Evolutionary conservation across 2,113 vertebrate genomes (phyloP).

Genomic region (Dasyornis broadbenti): DNA sequence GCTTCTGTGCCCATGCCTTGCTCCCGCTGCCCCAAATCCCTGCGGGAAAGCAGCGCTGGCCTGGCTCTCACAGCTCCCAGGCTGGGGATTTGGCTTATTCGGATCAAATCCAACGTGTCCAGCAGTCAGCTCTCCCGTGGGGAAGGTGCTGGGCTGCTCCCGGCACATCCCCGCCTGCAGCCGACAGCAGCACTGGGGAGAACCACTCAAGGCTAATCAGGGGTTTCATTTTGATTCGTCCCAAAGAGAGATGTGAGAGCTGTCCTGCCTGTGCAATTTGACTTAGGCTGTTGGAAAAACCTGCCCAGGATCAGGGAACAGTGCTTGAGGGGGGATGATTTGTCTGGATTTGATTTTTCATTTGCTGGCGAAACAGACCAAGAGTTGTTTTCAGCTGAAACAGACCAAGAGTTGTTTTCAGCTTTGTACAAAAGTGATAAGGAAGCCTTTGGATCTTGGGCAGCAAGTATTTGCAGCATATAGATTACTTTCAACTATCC

Average conservation of each 20-base stretch:
- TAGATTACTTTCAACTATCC: background rate
- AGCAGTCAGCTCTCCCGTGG: background rate
- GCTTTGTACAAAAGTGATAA: background rate
- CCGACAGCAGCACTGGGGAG: rapidly evolving
- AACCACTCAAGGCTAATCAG: rapidly evolving
- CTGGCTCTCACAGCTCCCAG: background rate
- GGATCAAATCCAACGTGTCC: rapidly evolving
- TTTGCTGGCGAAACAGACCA: background rate
- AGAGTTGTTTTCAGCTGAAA: background rate
- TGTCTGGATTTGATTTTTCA: background rate
- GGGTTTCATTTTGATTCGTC: background rate
- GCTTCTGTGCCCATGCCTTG: rapidly evolving
- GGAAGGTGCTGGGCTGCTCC: background rate
- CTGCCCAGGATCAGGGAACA: background rate
- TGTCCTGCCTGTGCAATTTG: rapidly evolving
- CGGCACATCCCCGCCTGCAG: rapidly evolving
- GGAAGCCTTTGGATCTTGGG: background rate
- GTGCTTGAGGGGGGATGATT: background rate
- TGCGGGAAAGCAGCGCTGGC: background rate
- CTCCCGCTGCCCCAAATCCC: background rate
- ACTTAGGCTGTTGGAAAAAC: background rate
- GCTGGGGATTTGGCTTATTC: background rate
- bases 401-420: background rate
- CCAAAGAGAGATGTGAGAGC: background rate
- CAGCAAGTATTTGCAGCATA: background rate